Evolutionary conservation across 2,113 vertebrate genomes (phyloP).

Genomic region (Cephalopholis sonnerati): DNA sequence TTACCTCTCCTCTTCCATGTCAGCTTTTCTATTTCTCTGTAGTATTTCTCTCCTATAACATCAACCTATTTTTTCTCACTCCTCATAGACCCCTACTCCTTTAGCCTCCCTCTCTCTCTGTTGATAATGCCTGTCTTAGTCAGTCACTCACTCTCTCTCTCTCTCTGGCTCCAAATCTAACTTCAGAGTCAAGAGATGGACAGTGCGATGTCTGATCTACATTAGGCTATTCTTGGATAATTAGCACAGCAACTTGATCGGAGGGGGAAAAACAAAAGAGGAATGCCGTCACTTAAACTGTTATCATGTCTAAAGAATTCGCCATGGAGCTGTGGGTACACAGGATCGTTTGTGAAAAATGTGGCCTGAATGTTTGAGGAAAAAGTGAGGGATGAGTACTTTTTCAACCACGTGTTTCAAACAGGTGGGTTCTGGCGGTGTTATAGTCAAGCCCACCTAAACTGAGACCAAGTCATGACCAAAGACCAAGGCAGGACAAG

Average conservation of each 20-base stretch:
- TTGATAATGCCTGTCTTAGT: not conserved
- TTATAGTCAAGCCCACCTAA: too few relatives aligned
- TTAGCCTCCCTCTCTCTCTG: not conserved
- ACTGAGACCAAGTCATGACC: too few relatives aligned
- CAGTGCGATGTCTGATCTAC: constrained; percentile 5
- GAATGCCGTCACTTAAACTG: not conserved
- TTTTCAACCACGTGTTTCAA: too few relatives aligned
- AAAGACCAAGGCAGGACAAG: too few relatives aligned
- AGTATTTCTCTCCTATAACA: not conserved
- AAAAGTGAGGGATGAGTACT: not conserved
- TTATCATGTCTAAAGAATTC: not conserved
- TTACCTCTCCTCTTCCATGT: not conserved
- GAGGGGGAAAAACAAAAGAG: not conserved
- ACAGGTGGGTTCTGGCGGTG: too few relatives aligned
- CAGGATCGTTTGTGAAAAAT: not conserved
- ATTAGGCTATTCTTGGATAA: constrained; percentile 30
- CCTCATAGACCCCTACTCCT: not conserved
- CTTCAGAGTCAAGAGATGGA: constrained; percentile 32
- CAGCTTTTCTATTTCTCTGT: not conserved
- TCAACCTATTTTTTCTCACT: not conserved
- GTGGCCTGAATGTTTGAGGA: not conserved
- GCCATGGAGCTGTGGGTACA: not conserved
- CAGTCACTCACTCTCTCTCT: not conserved
- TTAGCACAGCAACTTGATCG: not conserved
- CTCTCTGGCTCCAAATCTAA: constrained; percentile 25